Conservation (phyloP, 2,797 vertebrate genomes). For the Hippocampus kuda region DNA sequence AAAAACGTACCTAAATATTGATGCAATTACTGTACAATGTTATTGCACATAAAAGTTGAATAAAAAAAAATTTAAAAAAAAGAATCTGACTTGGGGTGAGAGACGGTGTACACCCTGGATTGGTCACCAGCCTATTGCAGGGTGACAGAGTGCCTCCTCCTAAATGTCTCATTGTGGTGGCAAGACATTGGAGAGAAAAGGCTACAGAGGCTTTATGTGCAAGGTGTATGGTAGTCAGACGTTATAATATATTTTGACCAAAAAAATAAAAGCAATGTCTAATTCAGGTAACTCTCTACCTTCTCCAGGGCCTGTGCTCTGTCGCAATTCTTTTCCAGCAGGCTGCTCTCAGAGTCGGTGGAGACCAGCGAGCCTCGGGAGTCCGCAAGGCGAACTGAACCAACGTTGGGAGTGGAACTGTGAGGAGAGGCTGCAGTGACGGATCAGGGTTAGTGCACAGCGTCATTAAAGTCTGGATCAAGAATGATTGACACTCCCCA, state of each 20-base stretch:
- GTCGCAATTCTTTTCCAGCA: constrained; percentile 82
- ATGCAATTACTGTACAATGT: too few relatives aligned
- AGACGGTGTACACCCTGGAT: neutral
- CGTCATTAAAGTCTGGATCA: neutral
- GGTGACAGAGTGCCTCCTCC: constrained; percentile 83
- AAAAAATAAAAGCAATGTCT: neutral
- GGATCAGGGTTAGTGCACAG: neutral
- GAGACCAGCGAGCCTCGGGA: constrained; percentile 91
- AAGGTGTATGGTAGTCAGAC: constrained; percentile 8
- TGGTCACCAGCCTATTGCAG: neutral
- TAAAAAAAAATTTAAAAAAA: too few relatives aligned
- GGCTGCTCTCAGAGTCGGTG: constrained; percentile 89
- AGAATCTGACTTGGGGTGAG: too few relatives aligned
- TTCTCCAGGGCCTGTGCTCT: constrained; percentile 89
- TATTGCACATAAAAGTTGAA: too few relatives aligned
- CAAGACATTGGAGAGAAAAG: constrained; percentile 29
- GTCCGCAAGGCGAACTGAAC: constrained; percentile 80
- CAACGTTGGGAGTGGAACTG: constrained; percentile 82
- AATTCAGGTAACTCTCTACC: constrained; percentile 44
- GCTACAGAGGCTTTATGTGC: constrained; percentile 32
- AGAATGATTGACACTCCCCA: neutral
- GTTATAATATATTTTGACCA: constrained; percentile 4
- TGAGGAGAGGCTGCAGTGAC: constrained; percentile 76
- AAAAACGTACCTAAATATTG: too few relatives aligned
- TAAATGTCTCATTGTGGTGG: constrained; percentile 68